These are phyloP conservation scores for Ophion obscuratus DNA, from an alignment of 2,888 invertebrate species.

Conservation along the genomic window DNA sequence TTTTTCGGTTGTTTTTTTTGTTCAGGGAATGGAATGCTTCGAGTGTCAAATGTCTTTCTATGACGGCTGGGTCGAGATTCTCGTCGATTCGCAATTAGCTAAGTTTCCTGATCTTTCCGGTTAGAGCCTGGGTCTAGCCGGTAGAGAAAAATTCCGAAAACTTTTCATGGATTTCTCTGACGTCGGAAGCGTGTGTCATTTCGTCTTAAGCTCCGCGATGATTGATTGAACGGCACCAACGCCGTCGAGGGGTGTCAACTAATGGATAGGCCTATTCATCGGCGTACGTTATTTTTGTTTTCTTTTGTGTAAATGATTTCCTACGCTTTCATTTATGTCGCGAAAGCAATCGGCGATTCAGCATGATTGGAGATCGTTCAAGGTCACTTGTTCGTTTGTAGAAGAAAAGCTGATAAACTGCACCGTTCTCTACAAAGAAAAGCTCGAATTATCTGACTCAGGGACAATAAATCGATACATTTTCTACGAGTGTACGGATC, in stretches of 20 bases:
- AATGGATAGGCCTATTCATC: background rate
- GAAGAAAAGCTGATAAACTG: background rate
- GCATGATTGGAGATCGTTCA: constrained; percentile 2
- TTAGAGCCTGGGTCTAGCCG: background rate
- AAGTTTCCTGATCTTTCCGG: background rate
- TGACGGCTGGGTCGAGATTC: background rate
- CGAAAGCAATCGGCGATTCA: background rate
- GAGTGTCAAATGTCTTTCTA: background rate
- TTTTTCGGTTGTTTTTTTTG: background rate
- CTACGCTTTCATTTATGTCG: background rate
- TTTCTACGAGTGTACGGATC: background rate
- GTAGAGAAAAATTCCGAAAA: background rate
- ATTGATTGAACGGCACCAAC: background rate
- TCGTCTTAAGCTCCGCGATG: background rate
- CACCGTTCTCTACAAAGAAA: background rate
- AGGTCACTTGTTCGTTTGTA: background rate
- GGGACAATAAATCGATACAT: too few relatives aligned
- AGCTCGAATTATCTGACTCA: background rate
- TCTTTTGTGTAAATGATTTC: background rate
- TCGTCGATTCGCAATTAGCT: background rate
- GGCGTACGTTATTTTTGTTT: background rate
- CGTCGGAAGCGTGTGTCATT: background rate
- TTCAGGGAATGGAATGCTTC: background rate
- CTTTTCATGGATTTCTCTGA: too few relatives aligned
- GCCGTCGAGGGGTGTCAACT: background rate